Conservation (phyloP, 1,140 invertebrate genomes). For the Doryteuthis pealeii region DNA sequence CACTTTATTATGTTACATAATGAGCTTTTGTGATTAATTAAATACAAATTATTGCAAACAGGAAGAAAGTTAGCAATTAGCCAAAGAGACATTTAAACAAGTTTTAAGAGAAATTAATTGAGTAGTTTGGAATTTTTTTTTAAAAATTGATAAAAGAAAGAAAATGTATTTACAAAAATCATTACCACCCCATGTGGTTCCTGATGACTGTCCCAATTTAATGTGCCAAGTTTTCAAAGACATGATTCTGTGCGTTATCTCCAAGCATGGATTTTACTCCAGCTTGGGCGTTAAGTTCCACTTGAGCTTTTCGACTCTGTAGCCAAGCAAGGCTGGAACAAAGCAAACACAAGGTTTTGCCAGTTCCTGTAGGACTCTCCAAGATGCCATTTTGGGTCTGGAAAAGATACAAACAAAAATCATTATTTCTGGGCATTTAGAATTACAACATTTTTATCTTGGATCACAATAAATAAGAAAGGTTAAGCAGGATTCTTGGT, state of each 20-base stretch:
- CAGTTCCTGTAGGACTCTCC: constrained; percentile 95
- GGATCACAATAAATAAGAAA: too few relatives aligned
- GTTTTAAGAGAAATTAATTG: too few relatives aligned
- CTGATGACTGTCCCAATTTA: constrained; percentile 40
- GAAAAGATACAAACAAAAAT: constrained; percentile 4
- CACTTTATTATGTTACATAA: too few relatives aligned
- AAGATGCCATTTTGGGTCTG: constrained; percentile 84
- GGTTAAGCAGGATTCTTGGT: too few relatives aligned
- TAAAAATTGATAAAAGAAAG: too few relatives aligned
- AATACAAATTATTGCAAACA: too few relatives aligned
- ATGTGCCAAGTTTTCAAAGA: constrained; percentile 33
- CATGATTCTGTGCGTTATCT: constrained; percentile 14
- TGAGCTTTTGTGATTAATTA: too few relatives aligned
- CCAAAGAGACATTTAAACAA: too few relatives aligned
- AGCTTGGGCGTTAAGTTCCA: constrained; percentile 41
- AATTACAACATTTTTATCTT: too few relatives aligned
- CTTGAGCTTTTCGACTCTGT: constrained; percentile 62
- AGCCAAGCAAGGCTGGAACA: constrained; percentile 94
- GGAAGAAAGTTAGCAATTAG: too few relatives aligned
- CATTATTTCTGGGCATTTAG: too few relatives aligned
- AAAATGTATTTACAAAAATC: constrained; percentile 48
- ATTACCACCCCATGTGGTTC: constrained; percentile 45
- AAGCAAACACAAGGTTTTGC: constrained; percentile 92
- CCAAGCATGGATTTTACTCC: constrained; percentile 12
- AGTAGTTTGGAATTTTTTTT: too few relatives aligned